phyloP scores from a whole-genome alignment of 2,888 invertebrate species.

The Drosophila silvestris region DNA sequence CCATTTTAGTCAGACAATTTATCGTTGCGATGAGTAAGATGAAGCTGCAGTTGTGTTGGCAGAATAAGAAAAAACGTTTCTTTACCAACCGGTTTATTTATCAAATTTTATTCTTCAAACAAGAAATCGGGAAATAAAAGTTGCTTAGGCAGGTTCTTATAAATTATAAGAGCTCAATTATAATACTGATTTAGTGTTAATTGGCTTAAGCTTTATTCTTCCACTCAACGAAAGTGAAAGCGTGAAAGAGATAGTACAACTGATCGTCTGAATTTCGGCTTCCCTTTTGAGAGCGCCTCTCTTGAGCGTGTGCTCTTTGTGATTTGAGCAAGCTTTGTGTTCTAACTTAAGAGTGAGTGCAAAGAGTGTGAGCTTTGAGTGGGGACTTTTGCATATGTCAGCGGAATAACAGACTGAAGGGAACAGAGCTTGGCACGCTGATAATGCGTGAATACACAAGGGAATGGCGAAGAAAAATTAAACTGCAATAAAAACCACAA shows the following conservation, averaged over 20 bases:
- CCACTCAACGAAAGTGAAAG: neutral
- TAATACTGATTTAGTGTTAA: neutral
- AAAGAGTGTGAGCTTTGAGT: constrained; percentile 19
- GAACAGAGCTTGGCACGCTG: constrained; percentile 38
- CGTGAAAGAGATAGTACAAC: neutral
- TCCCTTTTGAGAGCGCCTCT: constrained; percentile 2
- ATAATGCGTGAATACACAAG: constrained; percentile 51
- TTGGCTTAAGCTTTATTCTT: neutral
- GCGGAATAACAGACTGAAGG: constrained; percentile 18
- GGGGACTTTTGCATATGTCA: constrained; percentile 51
- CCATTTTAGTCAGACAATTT: constrained; percentile 27
- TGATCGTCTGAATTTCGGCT: neutral
- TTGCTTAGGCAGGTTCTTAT: neutral
- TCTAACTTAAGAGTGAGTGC: constrained; percentile 24
- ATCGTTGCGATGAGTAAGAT: neutral
- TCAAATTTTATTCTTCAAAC: constrained; percentile 49
- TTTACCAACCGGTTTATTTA: constrained; percentile 61
- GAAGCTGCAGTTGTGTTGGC: constrained; percentile 47
- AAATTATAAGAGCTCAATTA: constrained; percentile 1
- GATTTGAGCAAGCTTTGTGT: constrained; percentile 17
- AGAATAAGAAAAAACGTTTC: constrained; percentile 22
- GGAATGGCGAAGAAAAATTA: constrained; percentile 34
- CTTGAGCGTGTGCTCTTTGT: constrained; percentile 6
- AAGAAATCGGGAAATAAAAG: constrained; percentile 1
- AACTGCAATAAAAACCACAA: constrained; percentile 13